Base-by-base conservation (phyloP, 2,113 vertebrate species). In the Axis porcinus region DNA sequence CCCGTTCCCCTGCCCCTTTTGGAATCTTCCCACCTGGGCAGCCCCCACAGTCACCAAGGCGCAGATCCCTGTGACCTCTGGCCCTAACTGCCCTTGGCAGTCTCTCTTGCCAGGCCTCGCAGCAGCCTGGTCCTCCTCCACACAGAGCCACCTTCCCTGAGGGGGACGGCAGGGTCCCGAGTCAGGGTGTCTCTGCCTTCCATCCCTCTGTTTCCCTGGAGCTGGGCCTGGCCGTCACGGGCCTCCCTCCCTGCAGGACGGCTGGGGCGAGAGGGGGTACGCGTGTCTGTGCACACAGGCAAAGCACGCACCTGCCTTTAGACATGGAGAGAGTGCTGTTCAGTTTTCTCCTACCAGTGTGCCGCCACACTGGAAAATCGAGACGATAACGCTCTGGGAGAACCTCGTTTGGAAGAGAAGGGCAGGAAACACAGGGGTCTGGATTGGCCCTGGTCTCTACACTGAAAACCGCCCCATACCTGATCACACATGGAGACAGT, bases 291-390 rank as follows among this genome's bases (percentile, higher is more conserved):
- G 15, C 45, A 11, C 1, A 30, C 45, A 5, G 54, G 55, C 14
- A 25, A 82, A n/a, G n/a, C 27, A 15, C 0, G 0, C 5, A 0
- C 6, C 4, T 11, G 2, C n/a, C 27, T 5, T 21, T 14, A 45
- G 52, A 3, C 12, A 2, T 2, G 21, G 25, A 43, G 33, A 62
- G 25, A 7, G 27, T 50, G 17, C 45, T 19, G 6, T 16, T 16
- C 6, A 17, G 58, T 17, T 55, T 91, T 43, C 16, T 7, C 58
- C 33, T 62, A 2, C 30, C 30, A 3, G 25, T 30, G 55, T n/a
- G 45, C 21, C 13, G 8, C 23, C 21, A 36, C 3, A 0, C 54
- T 54, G 86, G 45, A n/a, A 60, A 50, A 10, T 5, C 55, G 40
- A 17, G 45, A 30, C 7, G 50, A 30, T 43, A 7, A 28, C 2